Evolutionary conservation across 2,888 invertebrate species (phyloP).

Genomic region (Siphonodentalium dalli): DNA sequence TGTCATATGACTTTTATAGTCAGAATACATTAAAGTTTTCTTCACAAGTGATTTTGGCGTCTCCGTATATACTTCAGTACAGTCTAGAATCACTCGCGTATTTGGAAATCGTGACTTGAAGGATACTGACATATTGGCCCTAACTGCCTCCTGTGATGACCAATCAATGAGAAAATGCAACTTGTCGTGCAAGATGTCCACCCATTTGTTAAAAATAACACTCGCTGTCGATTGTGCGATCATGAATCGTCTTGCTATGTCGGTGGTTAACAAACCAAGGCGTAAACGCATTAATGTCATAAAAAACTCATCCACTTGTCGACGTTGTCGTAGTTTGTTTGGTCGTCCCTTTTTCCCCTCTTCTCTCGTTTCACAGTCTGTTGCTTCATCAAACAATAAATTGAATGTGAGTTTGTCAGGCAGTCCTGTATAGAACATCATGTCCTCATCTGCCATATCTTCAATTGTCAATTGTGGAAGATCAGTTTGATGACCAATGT

Average conservation of each 20-base stretch:
- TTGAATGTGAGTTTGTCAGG: no score
- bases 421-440: no score
- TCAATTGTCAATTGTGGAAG: no score
- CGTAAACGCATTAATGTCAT: constrained; percentile 19
- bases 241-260: constrained; percentile 16
- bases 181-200: constrained; percentile 6
- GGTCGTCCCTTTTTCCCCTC: constrained; percentile 10
- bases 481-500: no score
- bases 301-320: constrained; percentile 22
- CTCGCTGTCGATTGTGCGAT: constrained; percentile 15
- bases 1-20: constrained; percentile 28
- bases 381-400: no score
- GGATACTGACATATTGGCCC: constrained; percentile 14
- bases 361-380: no score
- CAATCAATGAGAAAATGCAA: constrained; percentile 9
- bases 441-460: no score
- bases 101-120: constrained; percentile 23
- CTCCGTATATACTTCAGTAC: constrained; percentile 31
- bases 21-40: constrained; percentile 18
- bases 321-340: constrained; percentile 1
- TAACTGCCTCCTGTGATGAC: constrained; percentile 9
- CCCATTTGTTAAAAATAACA: constrained; percentile 7
- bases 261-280: constrained; percentile 17
- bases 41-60: constrained; percentile 16
- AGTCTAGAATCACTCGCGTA: constrained; percentile 30